phyloP scores from a whole-genome alignment of 1,140 invertebrate genomes.

The Pseudomyrmex pallidus region DNA sequence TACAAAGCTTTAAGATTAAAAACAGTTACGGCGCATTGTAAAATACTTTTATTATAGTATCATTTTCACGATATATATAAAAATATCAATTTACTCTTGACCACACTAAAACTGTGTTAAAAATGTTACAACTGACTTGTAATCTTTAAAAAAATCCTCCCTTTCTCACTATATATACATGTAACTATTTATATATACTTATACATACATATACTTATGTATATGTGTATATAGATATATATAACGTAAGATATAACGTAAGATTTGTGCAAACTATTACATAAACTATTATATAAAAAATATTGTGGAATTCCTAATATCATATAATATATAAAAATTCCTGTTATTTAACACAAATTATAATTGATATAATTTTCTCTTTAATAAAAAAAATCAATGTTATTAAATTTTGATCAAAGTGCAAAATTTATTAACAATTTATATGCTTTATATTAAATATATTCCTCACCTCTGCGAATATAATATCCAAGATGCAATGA shows the following conservation, averaged over 20 bases:
- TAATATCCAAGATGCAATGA: no score
- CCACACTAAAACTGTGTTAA: conserved; percentile 1
- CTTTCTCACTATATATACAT: not conserved
- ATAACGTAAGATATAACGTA: not conserved
- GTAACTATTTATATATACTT: not conserved
- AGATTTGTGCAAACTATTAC: not conserved
- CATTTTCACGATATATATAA: conserved; percentile 6
- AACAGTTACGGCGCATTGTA: conserved; percentile 43
- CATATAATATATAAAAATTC: not conserved
- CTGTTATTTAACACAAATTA: not conserved
- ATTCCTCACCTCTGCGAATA: no score
- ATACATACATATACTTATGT: conserved; percentile 12
- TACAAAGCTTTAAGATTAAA: conserved; percentile 45
- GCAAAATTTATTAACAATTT: conserved; percentile 1
- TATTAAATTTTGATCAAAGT: not conserved
- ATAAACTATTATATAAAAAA: not conserved
- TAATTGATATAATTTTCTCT: conserved; percentile 1
- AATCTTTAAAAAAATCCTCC: conserved; percentile 2
- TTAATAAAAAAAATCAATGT: conserved; percentile 19
- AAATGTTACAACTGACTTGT: conserved; percentile 1
- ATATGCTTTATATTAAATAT: not conserved
- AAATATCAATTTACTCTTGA: conserved; percentile 10
- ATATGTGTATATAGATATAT: not conserved
- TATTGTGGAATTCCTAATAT: conserved; percentile 2
- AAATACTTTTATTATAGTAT: conserved; percentile 59